Percentiles rank a stretch among this genome's conserved stretches.
Evolutionary conservation across 2,113 vertebrate genomes (phyloP).

Genomic region (Saccopteryx leptura): DNA sequence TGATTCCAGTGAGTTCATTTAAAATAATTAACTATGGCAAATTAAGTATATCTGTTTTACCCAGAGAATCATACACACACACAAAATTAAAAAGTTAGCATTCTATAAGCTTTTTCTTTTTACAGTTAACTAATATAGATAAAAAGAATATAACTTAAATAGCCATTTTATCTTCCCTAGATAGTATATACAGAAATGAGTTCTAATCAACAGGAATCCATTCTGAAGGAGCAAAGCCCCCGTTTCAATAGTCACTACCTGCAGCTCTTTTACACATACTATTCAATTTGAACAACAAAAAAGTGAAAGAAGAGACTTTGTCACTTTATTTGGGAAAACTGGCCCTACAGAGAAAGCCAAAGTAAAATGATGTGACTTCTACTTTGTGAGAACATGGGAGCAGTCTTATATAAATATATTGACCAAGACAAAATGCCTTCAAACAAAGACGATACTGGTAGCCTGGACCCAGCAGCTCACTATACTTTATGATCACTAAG

Average conservation of each 20-base stretch:
- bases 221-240: not conserved
- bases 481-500: constrained; percentile 82
- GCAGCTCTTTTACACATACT: not conserved
- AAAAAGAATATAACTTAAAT: not conserved
- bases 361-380: constrained; percentile 51
- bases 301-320: not conserved
- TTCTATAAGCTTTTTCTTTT: not conserved
- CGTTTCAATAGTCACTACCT: not conserved
- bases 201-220: not conserved
- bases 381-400: constrained; percentile 91
- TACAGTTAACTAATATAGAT: not conserved
- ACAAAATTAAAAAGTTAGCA: not conserved
- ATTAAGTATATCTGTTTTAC: constrained; percentile 28
- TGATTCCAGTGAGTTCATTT: constrained; percentile 15
- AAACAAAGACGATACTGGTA: constrained; percentile 90
- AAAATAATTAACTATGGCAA: constrained; percentile 15
- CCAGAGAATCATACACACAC: constrained; percentile 39
- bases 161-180: not conserved
- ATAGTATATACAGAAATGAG: not conserved
- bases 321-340: not conserved
- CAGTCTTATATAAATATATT: constrained; percentile 77
- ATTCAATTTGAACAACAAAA: not conserved
- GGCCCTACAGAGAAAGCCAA: not conserved
- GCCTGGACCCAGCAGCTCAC: constrained; percentile 87
- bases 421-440: constrained; percentile 86